Evolutionary conservation across 2,888 invertebrate genomes (phyloP).

Genomic region (Heliconius ismenius): DNA sequence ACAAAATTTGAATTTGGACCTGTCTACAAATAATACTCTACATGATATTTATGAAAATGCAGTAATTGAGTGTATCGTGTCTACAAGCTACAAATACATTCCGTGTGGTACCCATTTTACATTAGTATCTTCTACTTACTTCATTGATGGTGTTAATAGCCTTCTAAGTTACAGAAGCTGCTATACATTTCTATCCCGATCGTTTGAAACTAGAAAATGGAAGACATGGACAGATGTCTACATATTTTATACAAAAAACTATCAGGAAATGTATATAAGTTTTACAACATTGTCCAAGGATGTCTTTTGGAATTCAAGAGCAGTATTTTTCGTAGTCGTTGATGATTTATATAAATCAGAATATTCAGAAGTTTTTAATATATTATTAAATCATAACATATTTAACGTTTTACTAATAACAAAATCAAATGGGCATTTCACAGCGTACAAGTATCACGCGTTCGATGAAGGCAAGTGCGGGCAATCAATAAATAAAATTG

Average conservation of each 20-base stretch:
- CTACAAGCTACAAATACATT: slow-evolving; percentile 21
- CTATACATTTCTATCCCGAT: slow-evolving; percentile 50
- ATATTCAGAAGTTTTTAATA: slow-evolving; percentile 48
- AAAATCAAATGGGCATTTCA: slow-evolving; percentile 40
- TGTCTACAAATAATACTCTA: background rate
- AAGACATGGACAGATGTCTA: slow-evolving; percentile 52
- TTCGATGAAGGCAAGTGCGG: slow-evolving; percentile 56
- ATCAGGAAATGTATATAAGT: slow-evolving; percentile 46
- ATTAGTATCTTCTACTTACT: slow-evolving; percentile 22
- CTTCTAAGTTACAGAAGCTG: slow-evolving; percentile 48
- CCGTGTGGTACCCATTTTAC: slow-evolving; percentile 29
- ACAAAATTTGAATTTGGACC: background rate
- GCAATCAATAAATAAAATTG: slow-evolving; percentile 46
- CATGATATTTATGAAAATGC: slow-evolving; percentile 1
- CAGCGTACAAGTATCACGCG: slow-evolving; percentile 54
- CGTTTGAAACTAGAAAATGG: slow-evolving; percentile 48
- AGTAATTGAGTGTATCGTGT: slow-evolving; percentile 19
- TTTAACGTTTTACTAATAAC: slow-evolving; percentile 54
- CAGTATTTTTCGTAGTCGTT: slow-evolving; percentile 53
- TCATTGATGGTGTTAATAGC: slow-evolving; percentile 43
- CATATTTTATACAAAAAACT: slow-evolving; percentile 51
- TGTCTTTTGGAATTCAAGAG: slow-evolving; percentile 58
- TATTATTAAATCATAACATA: slow-evolving; percentile 51
- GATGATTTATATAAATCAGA: slow-evolving; percentile 42
- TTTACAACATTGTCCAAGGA: slow-evolving; percentile 52